Percentiles rank a stretch among this genome's conserved stretches.
phyloP scores from a whole-genome alignment of 2,797 vertebrate species.

The Ibycter americanus region DNA sequence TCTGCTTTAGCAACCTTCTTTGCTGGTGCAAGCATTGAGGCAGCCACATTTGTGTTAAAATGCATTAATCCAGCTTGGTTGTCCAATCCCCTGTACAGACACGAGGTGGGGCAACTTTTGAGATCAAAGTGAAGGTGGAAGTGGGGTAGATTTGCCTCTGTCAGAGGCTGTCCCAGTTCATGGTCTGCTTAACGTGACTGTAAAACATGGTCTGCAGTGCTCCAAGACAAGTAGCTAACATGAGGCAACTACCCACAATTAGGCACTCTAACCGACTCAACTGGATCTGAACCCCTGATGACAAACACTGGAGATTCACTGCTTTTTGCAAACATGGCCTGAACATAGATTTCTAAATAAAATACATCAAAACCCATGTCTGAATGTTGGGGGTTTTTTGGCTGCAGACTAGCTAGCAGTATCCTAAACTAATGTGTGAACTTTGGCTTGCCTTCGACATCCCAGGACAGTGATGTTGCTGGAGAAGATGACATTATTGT shows the following conservation, averaged over 20 bases:
- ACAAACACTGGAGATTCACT: not conserved
- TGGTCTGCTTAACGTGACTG: not conserved
- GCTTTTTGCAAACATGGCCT: not conserved
- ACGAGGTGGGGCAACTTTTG: fast-evolving
- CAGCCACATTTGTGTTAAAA: not conserved
- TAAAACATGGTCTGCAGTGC: not conserved
- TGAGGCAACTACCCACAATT: not conserved
- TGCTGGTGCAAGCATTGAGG: not conserved
- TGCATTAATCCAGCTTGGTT: not conserved
- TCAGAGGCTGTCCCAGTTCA: not conserved
- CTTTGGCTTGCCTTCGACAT: conserved; percentile 44
- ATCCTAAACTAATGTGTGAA: conserved; percentile 43
- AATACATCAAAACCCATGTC: not conserved
- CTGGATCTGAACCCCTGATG: not conserved
- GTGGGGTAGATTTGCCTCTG: not conserved
- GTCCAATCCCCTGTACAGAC: not conserved
- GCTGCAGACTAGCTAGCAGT: conserved; percentile 4
- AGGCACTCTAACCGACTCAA: not conserved
- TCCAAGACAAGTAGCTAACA: not conserved
- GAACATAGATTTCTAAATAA: not conserved
- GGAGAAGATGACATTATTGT: conserved; percentile 28
- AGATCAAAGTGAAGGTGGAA: not conserved
- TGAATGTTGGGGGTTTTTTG: conserved; percentile 33
- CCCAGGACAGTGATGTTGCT: not conserved
- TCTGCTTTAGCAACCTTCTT: not conserved